Percentiles rank a stretch among this genome's conserved stretches.
These are phyloP conservation scores for Zelleria hepariella DNA, from an alignment of 2,888 invertebrate species.

Conservation along the genomic window DNA sequence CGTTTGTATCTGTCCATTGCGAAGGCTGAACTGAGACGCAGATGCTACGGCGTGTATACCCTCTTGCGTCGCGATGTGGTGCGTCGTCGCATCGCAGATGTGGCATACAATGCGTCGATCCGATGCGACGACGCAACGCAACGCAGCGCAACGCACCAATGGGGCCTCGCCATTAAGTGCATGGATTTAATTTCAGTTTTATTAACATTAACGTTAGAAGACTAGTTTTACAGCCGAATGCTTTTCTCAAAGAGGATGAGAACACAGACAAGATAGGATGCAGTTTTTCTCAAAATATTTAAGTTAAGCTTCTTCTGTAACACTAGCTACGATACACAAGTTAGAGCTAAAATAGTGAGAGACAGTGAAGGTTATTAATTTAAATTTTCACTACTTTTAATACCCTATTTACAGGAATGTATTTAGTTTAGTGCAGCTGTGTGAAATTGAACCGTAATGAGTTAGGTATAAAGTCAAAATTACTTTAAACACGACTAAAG, in stretches of 20 bases:
- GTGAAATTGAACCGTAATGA: not conserved
- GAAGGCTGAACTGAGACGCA: no score
- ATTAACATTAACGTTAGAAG: not conserved
- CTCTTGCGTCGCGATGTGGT: no score
- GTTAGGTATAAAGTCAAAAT: not conserved
- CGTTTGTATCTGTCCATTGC: no score
- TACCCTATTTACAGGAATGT: slow-evolving; percentile 46
- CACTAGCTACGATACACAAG: slow-evolving; percentile 9
- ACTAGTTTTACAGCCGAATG: not conserved
- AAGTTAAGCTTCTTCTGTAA: not conserved
- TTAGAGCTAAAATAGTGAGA: slow-evolving; percentile 51
- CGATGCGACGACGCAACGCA: no score
- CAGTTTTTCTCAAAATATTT: not conserved
- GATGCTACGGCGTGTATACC: no score
- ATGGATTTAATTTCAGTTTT: not conserved
- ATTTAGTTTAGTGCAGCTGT: slow-evolving; percentile 12
- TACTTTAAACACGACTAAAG: not conserved
- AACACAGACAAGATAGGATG: no score
- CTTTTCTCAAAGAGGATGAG: no score
- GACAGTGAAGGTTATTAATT: slow-evolving; percentile 43
- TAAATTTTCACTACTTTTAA: slow-evolving; percentile 47
- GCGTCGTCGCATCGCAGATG: no score
- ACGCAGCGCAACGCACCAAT: no score
- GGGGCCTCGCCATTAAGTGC: no score
- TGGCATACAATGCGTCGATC: no score